Percentiles rank a stretch among this genome's conserved stretches.
These are phyloP conservation scores for Bujurquina vittata DNA, from an alignment of 2,113 vertebrate species.

Conservation along the genomic window DNA sequence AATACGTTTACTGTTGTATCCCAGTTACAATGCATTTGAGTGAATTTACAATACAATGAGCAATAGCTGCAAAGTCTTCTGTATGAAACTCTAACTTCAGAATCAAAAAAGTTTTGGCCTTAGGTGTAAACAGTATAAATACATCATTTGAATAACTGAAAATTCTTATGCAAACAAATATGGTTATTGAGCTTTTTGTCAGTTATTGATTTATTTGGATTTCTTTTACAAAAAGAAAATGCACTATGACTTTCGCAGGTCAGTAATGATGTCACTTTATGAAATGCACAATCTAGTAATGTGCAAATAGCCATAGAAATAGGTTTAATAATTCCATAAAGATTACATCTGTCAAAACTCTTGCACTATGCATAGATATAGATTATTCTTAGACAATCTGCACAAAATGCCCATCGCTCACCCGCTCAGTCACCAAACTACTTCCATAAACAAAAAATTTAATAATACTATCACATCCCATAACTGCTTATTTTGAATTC, in stretches of 20 bases:
- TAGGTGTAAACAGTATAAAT: not conserved
- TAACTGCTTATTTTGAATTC: constrained; percentile 14
- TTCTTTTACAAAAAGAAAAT: constrained; percentile 31
- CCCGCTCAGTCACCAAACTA: constrained; percentile 4
- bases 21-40: constrained; percentile 38
- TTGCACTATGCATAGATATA: constrained; percentile 62
- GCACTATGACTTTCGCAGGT: constrained; percentile 67
- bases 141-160: constrained; percentile 28
- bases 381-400: constrained; percentile 54
- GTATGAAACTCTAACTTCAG: constrained; percentile 19
- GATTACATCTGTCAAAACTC: constrained; percentile 19
- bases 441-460: constrained; percentile 5
- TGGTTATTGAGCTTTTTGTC: not conserved
- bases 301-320: constrained; percentile 55
- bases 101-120: constrained; percentile 8
- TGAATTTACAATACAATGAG: constrained; percentile 8
- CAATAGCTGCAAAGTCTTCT: not conserved
- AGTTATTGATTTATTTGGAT: not conserved
- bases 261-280: constrained; percentile 73
- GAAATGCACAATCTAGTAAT: constrained; percentile 52
- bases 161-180: constrained; percentile 60
- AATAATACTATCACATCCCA: constrained; percentile 19
- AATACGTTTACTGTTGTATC: not conserved
- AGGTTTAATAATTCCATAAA: constrained; percentile 28
- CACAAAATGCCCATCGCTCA: constrained; percentile 30